phyloP scores from a whole-genome alignment of 2,797 vertebrate genomes.

The Corythornis leucogaster region DNA sequence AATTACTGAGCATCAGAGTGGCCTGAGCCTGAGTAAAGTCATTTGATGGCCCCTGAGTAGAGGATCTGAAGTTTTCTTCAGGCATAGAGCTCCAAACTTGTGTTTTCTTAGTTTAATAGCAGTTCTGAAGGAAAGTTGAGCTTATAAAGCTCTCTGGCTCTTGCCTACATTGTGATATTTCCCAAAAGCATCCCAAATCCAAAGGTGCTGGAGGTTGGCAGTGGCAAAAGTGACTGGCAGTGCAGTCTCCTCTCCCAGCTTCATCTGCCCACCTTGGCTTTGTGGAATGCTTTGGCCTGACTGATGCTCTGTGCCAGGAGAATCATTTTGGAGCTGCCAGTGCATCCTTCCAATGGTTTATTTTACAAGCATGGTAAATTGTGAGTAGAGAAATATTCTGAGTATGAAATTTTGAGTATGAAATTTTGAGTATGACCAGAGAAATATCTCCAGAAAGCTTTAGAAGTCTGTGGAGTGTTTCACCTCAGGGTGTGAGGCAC shows the following conservation, averaged over 20 bases:
- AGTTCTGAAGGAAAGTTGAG: not conserved
- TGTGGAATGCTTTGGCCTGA: not conserved
- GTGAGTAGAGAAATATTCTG: not conserved
- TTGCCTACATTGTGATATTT: not conserved
- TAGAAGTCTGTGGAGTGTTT: not conserved
- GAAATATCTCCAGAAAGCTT: not conserved
- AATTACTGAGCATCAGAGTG: not conserved
- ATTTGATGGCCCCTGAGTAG: not conserved
- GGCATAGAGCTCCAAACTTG: not conserved
- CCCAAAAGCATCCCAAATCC: not conserved
- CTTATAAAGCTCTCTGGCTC: not conserved
- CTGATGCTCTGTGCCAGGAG: not conserved
- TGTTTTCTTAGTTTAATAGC: not conserved
- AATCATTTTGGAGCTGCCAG: not conserved
- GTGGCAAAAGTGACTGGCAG: too few species aligned
- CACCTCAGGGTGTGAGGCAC: not conserved
- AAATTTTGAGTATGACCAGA: not conserved
- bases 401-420: too few species aligned
- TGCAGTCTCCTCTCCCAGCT: not conserved
- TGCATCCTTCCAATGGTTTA: not conserved
- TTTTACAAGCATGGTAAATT: not conserved
- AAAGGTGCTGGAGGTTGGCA: not conserved
- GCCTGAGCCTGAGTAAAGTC: not conserved
- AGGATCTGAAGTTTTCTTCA: not conserved
- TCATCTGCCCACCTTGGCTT: not conserved